Percentiles rank a stretch among this genome's conserved stretches.
phyloP scores from a whole-genome alignment of 2,113 vertebrate species.

The Elephas maximus region DNA sequence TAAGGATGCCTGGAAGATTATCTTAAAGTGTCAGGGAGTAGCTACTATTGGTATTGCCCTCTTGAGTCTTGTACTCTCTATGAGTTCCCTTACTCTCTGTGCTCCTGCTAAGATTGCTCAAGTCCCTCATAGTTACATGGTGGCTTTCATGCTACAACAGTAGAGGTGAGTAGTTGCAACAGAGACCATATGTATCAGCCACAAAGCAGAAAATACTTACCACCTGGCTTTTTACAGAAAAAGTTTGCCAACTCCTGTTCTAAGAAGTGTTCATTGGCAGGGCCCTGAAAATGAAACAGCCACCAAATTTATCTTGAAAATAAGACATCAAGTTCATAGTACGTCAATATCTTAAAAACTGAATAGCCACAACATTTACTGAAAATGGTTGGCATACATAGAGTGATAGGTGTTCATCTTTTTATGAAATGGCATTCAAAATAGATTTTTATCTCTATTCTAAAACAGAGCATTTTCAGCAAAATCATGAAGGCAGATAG shows the following conservation, averaged over 20 bases:
- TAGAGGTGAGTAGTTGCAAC: not conserved
- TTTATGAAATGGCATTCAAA: not conserved
- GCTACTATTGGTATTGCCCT: not conserved
- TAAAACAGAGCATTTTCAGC: not conserved
- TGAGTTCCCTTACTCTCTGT: not conserved
- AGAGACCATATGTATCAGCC: no score
- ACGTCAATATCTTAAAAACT: not conserved
- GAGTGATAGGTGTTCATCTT: not conserved
- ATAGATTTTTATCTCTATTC: not conserved
- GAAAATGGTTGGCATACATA: not conserved
- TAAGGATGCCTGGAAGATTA: no score
- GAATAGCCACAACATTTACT: not conserved
- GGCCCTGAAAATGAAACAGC: not conserved
- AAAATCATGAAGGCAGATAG: not conserved
- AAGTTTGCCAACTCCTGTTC: not conserved
- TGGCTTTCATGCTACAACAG: not conserved
- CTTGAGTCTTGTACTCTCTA: not conserved
- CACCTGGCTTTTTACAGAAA: not conserved
- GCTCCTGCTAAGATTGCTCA: not conserved
- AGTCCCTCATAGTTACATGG: not conserved
- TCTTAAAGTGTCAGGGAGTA: not conserved
- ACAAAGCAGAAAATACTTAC: not conserved
- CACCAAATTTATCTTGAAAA: not conserved
- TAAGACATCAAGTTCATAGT: not conserved
- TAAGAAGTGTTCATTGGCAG: not conserved